Conservation (phyloP, 2,113 vertebrate genomes). For the Anoura caudifer region DNA sequence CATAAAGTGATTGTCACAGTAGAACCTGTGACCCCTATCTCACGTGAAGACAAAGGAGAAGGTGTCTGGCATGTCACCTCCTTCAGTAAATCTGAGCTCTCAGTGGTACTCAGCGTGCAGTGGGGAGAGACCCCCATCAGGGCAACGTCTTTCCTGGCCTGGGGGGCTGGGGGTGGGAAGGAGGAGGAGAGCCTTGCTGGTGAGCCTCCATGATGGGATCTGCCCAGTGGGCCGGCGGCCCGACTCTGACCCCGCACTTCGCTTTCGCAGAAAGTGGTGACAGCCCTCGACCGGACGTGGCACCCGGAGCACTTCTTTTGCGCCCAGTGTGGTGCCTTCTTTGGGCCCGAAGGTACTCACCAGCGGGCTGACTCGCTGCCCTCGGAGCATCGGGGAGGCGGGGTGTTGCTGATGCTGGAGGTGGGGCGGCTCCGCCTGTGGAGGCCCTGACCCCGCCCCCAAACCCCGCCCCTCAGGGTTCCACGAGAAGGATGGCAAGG, state of each 20-base stretch:
- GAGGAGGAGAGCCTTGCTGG: neutral
- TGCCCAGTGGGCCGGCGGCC: neutral
- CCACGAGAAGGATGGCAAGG: slow-evolving; percentile 98
- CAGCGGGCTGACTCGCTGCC: fast-evolving
- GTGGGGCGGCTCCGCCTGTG: neutral
- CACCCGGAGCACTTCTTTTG: slow-evolving; percentile 99
- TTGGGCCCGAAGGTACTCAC: slow-evolving; percentile 91
- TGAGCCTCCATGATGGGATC: neutral
- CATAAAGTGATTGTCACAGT: neutral
- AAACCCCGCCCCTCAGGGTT: slow-evolving; percentile 83
- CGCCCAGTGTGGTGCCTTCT: slow-evolving; percentile 97
- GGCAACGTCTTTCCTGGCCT: neutral
- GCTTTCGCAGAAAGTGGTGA: slow-evolving; percentile 95
- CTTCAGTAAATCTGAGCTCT: neutral
- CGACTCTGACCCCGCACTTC: neutral
- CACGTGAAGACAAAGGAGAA: neutral
- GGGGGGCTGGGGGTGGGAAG: neutral
- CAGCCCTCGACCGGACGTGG: slow-evolving; percentile 96
- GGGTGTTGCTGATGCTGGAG: neutral
- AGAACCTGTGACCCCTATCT: neutral
- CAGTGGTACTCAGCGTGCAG: neutral
- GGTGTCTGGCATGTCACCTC: neutral
- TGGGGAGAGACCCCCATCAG: neutral
- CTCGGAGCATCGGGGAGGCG: fast-evolving
- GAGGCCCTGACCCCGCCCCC: neutral